phyloP scores from a whole-genome alignment of 2,888 invertebrate genomes.

The Apamea crenata region DNA sequence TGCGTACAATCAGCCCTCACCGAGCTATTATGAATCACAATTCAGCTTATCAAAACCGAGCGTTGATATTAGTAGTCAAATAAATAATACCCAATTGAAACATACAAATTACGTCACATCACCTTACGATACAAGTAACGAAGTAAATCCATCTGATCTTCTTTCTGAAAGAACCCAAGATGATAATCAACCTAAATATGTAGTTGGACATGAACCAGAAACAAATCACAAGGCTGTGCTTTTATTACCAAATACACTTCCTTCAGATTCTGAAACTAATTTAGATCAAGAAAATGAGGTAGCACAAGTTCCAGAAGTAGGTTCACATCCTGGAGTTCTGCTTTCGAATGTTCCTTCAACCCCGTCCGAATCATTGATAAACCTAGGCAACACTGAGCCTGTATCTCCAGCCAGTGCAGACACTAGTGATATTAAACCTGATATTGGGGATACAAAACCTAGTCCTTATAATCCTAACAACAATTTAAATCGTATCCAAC shows the following conservation, averaged over 20 bases:
- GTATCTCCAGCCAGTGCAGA: neutral
- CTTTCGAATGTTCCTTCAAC: neutral
- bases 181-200: neutral
- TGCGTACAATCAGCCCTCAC: neutral
- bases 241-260: neutral
- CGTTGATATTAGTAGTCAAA: neutral
- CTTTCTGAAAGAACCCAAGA: neutral
- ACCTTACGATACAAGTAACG: neutral
- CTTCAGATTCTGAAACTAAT: neutral
- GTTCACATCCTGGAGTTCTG: neutral
- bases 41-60: neutral
- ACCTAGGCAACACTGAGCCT: neutral
- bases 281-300: neutral
- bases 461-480: neutral
- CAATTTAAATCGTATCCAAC: neutral
- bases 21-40: slow-evolving; percentile 9
- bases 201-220: slow-evolving; percentile 2
- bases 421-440: neutral
- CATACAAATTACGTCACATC: neutral
- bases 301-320: neutral
- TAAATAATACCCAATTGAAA: slow-evolving; percentile 1
- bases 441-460: neutral
- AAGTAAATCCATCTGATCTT: neutral
- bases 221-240: neutral
- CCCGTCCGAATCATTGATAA: too few relatives aligned